Conservation (phyloP, 2,888 invertebrate genomes). For the Silvanus unidentatus region DNA sequence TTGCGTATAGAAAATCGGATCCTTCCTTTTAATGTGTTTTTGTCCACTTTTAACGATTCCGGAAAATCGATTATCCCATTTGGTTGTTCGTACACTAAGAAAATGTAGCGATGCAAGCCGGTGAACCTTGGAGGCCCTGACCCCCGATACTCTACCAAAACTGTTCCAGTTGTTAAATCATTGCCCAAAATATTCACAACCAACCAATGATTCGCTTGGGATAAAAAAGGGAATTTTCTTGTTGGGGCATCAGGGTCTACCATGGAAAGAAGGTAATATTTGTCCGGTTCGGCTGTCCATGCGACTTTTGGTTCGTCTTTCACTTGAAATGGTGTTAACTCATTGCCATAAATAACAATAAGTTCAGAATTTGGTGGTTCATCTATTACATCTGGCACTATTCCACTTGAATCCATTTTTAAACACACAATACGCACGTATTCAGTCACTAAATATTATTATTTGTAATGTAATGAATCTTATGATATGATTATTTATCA, state of each 20-base stretch:
- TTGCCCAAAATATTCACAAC: slow-evolving; percentile 65
- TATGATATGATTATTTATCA: too few species aligned
- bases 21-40: too few species aligned
- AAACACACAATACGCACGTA: too few species aligned
- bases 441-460: too few species aligned
- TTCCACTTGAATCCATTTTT: too few species aligned
- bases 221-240: slow-evolving; percentile 7
- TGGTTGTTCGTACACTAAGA: slow-evolving; percentile 59
- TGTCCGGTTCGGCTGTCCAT: slow-evolving; percentile 54
- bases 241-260: slow-evolving; percentile 28
- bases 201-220: slow-evolving; percentile 75
- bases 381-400: slow-evolving; percentile 6
- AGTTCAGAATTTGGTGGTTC: slow-evolving; percentile 1
- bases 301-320: slow-evolving; percentile 60
- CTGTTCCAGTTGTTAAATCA: slow-evolving; percentile 59
- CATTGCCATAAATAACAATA: slow-evolving; percentile 48
- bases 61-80: slow-evolving; percentile 43
- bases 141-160: slow-evolving; percentile 59
- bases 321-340: slow-evolving; percentile 63
- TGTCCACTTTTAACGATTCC: neutral
- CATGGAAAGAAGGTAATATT: slow-evolving; percentile 58
- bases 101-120: slow-evolving; percentile 67
- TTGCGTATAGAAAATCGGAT: neutral
- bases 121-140: slow-evolving; percentile 67
- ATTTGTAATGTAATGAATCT: too few species aligned